Evolutionary conservation across 2,888 invertebrate species (phyloP), one percentile per base, ranked within the genome.

Genomic region (Mongoloraphidia duomilia): DNA sequence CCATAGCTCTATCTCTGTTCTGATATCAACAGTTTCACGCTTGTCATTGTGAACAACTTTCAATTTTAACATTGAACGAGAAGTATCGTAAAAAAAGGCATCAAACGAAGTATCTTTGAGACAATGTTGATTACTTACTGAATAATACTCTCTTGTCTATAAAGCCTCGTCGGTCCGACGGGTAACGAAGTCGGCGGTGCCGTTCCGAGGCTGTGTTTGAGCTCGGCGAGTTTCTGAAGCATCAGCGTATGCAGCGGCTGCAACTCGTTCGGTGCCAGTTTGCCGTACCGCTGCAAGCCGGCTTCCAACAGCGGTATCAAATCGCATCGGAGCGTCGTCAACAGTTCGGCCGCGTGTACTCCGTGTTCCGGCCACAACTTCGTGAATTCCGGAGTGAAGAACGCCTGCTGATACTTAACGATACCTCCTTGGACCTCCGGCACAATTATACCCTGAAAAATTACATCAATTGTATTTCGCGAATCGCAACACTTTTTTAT

Each of bases 371-470:
- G 76, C 62, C 75, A 74, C 46, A 73, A 65, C 50, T 72, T 69
- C 1, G 76, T 65, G 62, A 89, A 94, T 57, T 91, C 90, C 9
- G 82, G 74, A 0, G 82, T 83, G 53, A 95, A 82, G 67, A 96
- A 96, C 0, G 95, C 93, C 59, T 92, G 92, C 63, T 94, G 92
- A 64, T 95, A 96, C 65, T 94, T 96, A 44, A 87, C 82, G 51
- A 93, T 85, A 11, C 95, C 95, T 2, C 95, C 91, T 77, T 92
- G 91, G 0, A 96, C 95, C 60, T 92, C 93, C 0, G 96, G 94
- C 68, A 95, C 94, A 55, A 95, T 91, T 35, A 93, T 90, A 2
- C 95, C 95, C 62, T 74, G 12, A 12, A 47, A 35, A 34, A 35
- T 12, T 26, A 26, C 26, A 26, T 26, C 26, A 6, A 6, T 26